Evolutionary conservation across 2,797 vertebrate species (phyloP), one percentile per base, ranked within the genome.

Genomic region (Poeciliopsis paucimaculata): DNA sequence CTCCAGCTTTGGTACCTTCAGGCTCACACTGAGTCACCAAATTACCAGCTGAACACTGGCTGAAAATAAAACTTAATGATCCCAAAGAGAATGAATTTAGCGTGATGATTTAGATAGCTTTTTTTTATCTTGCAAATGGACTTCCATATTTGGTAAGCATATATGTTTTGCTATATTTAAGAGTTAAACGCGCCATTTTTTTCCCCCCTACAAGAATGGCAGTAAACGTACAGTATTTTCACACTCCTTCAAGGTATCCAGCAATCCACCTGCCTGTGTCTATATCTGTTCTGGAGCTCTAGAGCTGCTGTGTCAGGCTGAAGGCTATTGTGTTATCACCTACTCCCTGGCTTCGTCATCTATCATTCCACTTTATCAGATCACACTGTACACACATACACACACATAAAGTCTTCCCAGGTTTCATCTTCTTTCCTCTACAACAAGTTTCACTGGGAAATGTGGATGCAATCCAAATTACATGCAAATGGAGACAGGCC

Each of bases 391-490:
- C n/a, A 74, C 72, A 77, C 74, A 77, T 55, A 76, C 64, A 41
- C 75, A 82, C 77, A 77, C 62, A 36, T 26, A 78, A n/a, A 74
- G 55, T 51, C 55, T 76, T 78, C 68, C 73, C 68, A 43, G 20
- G 66, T 76, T 82, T 78, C 71, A 76, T 84, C 73, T 79, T 89
- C 57, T 82, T 77, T 82, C 72, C 81, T 79, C 47, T 73, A 77
- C 78, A 79, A 49, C 74, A 71, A 55, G 76, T 70, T 70, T 80
- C 82, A 81, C 77, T 53, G 82, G 81, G 79, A 89, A 86, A 71
- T 83, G 78, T 84, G 85, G 84, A 85, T 90, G 82, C 87, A 90
- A 92, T 91, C 83, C 84, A 91, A 94, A 94, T 90, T 84, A 66
- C 86, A 93, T 93, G 90, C 88, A 94, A 94, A 93, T 87, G 45